phyloP scores from a whole-genome alignment of 2,797 vertebrate genomes.

The Vespertilio murinus region DNA sequence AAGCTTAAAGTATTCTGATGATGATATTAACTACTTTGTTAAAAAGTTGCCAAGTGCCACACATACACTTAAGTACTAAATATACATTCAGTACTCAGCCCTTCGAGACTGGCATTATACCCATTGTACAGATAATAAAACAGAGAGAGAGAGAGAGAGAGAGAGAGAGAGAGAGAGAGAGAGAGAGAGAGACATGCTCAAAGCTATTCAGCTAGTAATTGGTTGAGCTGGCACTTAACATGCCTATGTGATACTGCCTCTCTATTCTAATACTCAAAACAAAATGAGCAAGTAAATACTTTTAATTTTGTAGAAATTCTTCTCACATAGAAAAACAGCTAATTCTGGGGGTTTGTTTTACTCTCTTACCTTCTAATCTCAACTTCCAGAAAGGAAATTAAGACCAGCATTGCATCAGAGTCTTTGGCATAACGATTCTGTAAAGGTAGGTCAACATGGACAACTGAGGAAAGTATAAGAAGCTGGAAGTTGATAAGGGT shows the following conservation, averaged over 20 bases:
- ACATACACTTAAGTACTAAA: background rate
- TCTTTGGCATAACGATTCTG: background rate
- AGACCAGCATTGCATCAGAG: background rate
- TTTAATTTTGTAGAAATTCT: background rate
- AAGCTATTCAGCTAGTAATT: background rate
- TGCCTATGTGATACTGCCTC: background rate
- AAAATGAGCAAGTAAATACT: background rate
- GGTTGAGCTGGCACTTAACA: background rate
- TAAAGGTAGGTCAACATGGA: background rate
- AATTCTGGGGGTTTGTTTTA: background rate
- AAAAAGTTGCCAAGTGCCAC: background rate
- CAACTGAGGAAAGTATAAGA: background rate
- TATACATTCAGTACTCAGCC: background rate
- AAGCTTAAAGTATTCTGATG: background rate
- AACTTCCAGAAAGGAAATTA: background rate
- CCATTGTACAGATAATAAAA: background rate
- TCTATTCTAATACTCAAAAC: background rate
- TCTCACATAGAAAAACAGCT: background rate
- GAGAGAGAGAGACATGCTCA: background rate
- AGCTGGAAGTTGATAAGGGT: background rate
- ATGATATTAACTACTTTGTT: background rate
- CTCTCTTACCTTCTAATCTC: background rate
- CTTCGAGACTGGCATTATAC: background rate
- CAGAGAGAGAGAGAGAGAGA: background rate
- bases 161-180: background rate